Base-by-base conservation (phyloP, 2,113 vertebrate genomes). In the Solea senegalensis region DNA sequence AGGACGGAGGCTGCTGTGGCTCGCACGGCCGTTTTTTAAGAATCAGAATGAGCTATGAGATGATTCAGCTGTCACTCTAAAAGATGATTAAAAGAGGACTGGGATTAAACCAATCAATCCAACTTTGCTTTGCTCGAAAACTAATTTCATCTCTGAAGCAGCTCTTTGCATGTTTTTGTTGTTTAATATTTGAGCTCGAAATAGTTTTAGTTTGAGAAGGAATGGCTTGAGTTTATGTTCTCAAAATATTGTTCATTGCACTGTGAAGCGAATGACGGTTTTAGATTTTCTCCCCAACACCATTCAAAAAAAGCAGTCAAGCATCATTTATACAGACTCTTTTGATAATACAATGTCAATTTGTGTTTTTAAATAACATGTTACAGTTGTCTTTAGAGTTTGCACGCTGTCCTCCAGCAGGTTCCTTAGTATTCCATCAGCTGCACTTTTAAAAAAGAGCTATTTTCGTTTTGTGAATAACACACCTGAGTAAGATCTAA, bases 61-160 rank as follows among this genome's bases (percentile, higher is more conserved):
- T 1, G 21, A 21, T 21, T 79, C 86, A 82, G 63, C 88, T 87
- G 85, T 82, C 85, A 82, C 65, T 82, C 64, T 65, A 65, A 41
- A 34, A n/a, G 51, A 61, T 39, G 66, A 26, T 28, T 21, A 26
- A 72, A 69, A 61, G 27, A 70, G 65, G 61, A 50, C 70, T 73
- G 41, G 52, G 62, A 57, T 79, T 45, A 60, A 21, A 56, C 43
- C 49, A 49, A 74, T 76, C 60, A 50, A 46, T 54, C 16, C 21
- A 48, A 57, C n/a, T 11, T 49, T 58, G 51, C 54, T 76, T 67
- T 61, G 9, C 39, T 13, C 16, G 62, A 40, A 62, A 7, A 48
- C 13, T 62, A 58, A 80, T 73, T 60, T 15, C 21, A 21, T 21
- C 21, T 21, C 21, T 21, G 21, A 21, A 21, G 21, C 21, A 45